phyloP scores from a whole-genome alignment of 2,888 invertebrate species.

The Sisyra nigra region DNA sequence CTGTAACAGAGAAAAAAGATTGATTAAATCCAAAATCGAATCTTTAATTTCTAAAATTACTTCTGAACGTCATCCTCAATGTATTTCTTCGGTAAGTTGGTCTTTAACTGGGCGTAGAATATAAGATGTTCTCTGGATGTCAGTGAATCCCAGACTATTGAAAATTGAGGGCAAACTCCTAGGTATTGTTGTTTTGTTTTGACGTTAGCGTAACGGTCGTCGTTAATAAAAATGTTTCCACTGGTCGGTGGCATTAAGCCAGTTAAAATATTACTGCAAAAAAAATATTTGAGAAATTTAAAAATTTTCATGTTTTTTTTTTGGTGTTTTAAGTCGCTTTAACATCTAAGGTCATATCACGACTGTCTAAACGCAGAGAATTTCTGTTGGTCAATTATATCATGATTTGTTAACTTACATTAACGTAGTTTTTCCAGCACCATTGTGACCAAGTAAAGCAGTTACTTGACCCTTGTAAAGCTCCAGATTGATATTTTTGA shows the following conservation, averaged over 20 bases:
- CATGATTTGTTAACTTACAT: constrained; percentile 43
- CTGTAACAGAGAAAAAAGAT: too few relatives aligned
- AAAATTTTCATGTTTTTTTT: too few relatives aligned
- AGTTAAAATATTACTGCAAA: constrained; percentile 50
- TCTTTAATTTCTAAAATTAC: too few relatives aligned
- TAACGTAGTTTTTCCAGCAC: constrained; percentile 85
- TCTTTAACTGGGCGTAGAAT: constrained; percentile 51
- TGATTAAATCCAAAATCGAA: too few relatives aligned
- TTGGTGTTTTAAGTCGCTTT: too few relatives aligned
- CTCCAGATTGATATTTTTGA: constrained; percentile 59
- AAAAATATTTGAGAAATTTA: constrained; percentile 8
- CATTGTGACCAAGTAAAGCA: constrained; percentile 74
- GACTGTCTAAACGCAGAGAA: too few relatives aligned
- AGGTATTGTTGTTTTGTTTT: constrained; percentile 36
- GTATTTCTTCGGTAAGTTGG: constrained; percentile 19
- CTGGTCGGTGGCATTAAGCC: constrained; percentile 61
- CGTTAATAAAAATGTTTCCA: constrained; percentile 57
- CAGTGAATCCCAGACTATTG: constrained; percentile 52
- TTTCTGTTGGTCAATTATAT: too few relatives aligned
- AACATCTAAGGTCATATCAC: too few relatives aligned
- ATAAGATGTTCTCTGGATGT: constrained; percentile 67
- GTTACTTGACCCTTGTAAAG: constrained; percentile 75
- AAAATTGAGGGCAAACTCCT: constrained; percentile 78
- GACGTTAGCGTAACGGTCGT: constrained; percentile 34
- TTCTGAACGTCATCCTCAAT: constrained; percentile 23